A percentile compares a stretch with the other conserved stretches of the same genome.
phyloP scores from a whole-genome alignment of 2,888 invertebrate species.

The Napeogenes inachia region DNA sequence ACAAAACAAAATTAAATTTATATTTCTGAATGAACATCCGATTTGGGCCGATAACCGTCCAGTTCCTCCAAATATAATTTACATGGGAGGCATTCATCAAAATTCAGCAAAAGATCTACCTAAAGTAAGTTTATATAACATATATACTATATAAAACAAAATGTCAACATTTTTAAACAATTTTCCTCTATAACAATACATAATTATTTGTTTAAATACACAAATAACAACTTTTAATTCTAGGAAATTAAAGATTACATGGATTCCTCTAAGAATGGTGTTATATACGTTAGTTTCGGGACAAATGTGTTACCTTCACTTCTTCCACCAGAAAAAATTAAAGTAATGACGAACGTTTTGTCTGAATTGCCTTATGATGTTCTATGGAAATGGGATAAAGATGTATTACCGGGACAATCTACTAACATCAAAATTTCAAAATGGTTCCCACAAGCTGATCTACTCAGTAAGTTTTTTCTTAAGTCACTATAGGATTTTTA shows the following conservation, averaged over 20 bases:
- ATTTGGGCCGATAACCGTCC: conserved; percentile 53
- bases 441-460: conserved; percentile 48
- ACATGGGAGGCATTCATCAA: conserved; percentile 59
- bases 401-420: conserved; percentile 38
- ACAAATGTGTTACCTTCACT: conserved; percentile 44
- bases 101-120: conserved; percentile 46
- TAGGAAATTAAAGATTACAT: conserved; percentile 37
- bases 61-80: conserved; percentile 51
- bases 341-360: conserved; percentile 41
- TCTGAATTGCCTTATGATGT: conserved; percentile 46
- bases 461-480: conserved; percentile 34
- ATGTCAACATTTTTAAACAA: neutral
- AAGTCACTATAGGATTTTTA: too few relatives aligned
- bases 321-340: conserved; percentile 36
- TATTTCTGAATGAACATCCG: conserved; percentile 60
- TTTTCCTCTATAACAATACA: neutral
- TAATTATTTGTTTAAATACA: neutral
- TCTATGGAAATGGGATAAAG: conserved; percentile 50
- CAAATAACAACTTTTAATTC: conserved; percentile 10
- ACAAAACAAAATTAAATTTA: conserved; percentile 43
- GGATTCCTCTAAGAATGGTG: conserved; percentile 42
- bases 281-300: conserved; percentile 54
- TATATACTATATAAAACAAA: neutral
- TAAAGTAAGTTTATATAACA: conserved; percentile 38
- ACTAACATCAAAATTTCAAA: conserved; percentile 44